phyloP scores from a whole-genome alignment of 2,888 invertebrate genomes.

The Himalopsyche anomala region DNA sequence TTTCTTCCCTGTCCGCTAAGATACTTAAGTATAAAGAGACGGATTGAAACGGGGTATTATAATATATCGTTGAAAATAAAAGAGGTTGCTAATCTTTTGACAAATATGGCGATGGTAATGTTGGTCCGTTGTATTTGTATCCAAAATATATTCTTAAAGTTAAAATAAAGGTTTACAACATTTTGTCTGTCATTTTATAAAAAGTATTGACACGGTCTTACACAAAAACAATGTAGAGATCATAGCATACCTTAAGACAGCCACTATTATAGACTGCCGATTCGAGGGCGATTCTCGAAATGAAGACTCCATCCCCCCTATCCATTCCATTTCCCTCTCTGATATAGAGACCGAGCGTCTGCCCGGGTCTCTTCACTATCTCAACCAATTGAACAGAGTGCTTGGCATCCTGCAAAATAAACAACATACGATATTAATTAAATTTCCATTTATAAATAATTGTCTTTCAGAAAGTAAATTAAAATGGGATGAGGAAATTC shows the following conservation, averaged over 20 bases:
- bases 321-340: conserved; percentile 99
- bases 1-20: too few species aligned
- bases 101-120: too few species aligned
- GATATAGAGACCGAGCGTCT: conserved; percentile 98
- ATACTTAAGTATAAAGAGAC: too few species aligned
- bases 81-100: too few species aligned
- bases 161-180: too few species aligned
- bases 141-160: too few species aligned
- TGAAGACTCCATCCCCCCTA: conserved; percentile 97
- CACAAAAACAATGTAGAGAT: background rate
- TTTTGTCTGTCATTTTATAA: too few species aligned
- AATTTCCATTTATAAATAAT: conserved; percentile 42
- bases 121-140: too few species aligned
- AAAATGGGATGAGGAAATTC: background rate
- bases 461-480: background rate
- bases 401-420: conserved; percentile 79
- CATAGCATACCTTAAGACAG: conserved; percentile 85
- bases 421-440: conserved; percentile 39
- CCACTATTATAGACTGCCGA: conserved; percentile 98
- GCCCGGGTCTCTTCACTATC: conserved; percentile 98
- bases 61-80: too few species aligned
- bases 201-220: too few species aligned
- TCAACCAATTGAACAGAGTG: conserved; percentile 95
- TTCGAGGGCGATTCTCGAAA: conserved; percentile 96
- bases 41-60: too few species aligned